Evolutionary conservation across 1,140 invertebrate species (phyloP).

Genomic region (Cherax destructor): DNA sequence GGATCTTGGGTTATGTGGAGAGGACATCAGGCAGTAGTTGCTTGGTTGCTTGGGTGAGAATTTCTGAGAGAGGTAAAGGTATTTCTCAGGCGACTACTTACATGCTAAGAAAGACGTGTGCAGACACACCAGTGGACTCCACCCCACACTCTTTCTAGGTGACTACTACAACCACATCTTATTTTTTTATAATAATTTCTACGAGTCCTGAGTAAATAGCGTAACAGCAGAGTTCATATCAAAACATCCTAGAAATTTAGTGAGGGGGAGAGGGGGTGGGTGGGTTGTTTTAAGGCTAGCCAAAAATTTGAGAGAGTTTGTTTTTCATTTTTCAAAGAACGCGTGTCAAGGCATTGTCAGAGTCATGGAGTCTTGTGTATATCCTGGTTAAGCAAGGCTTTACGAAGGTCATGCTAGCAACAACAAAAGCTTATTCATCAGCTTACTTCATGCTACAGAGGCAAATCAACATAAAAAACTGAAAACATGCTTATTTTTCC

Average conservation of each 20-base stretch:
- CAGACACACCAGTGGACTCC: neutral
- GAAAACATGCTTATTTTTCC: neutral
- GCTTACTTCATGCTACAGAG: neutral
- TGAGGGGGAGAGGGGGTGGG: neutral
- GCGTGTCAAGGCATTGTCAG: too few relatives aligned
- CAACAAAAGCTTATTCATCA: neutral
- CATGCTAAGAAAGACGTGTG: neutral
- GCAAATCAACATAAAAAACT: neutral
- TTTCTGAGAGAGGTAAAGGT: too few relatives aligned
- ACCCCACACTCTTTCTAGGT: neutral
- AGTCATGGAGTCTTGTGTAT: too few relatives aligned
- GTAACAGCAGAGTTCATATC: slow-evolving; percentile 10
- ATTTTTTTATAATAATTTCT: neutral
- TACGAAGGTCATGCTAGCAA: neutral
- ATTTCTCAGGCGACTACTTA: neutral
- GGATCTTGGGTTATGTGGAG: too few relatives aligned
- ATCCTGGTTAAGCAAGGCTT: too few relatives aligned
- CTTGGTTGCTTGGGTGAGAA: too few relatives aligned
- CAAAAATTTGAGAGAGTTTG: too few relatives aligned
- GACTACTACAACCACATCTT: neutral
- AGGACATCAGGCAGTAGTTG: too few relatives aligned
- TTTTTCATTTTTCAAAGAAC: too few relatives aligned
- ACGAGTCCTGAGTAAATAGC: neutral
- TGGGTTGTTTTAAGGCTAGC: too few relatives aligned
- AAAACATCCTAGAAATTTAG: neutral